Evolutionary conservation across 1,140 invertebrate genomes (phyloP).

Genomic region (Diachasma alloeum): DNA sequence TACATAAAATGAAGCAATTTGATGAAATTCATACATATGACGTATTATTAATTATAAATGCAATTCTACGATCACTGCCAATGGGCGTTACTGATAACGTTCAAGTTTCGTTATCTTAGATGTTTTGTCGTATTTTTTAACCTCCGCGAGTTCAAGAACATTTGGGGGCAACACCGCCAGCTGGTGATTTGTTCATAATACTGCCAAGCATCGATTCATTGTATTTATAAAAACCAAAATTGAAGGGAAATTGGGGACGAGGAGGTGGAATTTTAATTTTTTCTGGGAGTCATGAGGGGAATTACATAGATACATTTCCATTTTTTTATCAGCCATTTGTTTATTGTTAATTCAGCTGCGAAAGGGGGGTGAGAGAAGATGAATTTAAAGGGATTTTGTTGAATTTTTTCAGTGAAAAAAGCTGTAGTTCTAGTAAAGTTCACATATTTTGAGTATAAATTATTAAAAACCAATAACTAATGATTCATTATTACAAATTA

Average conservation of each 20-base stretch:
- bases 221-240: constrained; percentile 37
- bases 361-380: too few relatives aligned
- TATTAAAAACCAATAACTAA: too few relatives aligned
- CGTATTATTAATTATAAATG: constrained; percentile 35
- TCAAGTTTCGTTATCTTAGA: constrained; percentile 41
- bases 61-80: constrained; percentile 63
- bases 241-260: background rate
- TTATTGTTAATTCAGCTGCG: too few relatives aligned
- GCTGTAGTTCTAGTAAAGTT: too few relatives aligned
- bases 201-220: constrained; percentile 58
- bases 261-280: too few relatives aligned
- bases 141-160: constrained; percentile 26
- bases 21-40: constrained; percentile 22
- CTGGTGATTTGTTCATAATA: constrained; percentile 58
- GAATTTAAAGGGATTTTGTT: too few relatives aligned
- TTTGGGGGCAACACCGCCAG: constrained; percentile 12
- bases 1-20: background rate
- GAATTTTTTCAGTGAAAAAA: too few relatives aligned
- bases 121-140: constrained; percentile 38
- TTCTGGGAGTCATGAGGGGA: too few relatives aligned
- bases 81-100: constrained; percentile 54
- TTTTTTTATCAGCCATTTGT: too few relatives aligned
- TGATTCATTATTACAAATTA: too few relatives aligned
- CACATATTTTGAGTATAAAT: too few relatives aligned
- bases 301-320: too few relatives aligned